Evolutionary conservation across 2,888 invertebrate species (phyloP), one percentile per base, ranked within the genome.

Genomic region (Tetragnatha montana): DNA sequence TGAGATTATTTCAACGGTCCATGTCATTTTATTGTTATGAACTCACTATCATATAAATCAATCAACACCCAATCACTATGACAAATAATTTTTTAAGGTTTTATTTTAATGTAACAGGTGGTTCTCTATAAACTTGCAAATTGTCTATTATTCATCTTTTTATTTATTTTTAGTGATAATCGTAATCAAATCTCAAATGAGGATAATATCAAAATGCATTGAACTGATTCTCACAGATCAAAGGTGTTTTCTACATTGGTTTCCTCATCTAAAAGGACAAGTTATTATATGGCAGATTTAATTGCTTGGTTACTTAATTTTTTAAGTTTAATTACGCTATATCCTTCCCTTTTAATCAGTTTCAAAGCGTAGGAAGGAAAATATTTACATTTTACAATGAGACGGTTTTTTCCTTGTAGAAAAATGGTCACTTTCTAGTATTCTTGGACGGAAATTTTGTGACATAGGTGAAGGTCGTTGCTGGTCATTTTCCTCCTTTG

Each of bases 331-430:
- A 60, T 78, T 22, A 17, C 50, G 19, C 47, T 19, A 3, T 12
- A 60, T 60, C 22, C 21, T 22, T 60, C 60, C 78, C 78, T 78
- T 21, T 60, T 51, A 60, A 22, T 17, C 60, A 22, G 21, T 60
- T 78, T 21, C 60, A 60, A 60, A 10, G 51, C 75, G 17, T 14
- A 21, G 71, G 6, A 50, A 85, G 85, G 85, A 85, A 85, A 85
- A 78, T 50, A 49, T 78, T 76, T 78, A 35, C 69, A 50, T 60
- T 3, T 4, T 12, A 78, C 51, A n/a, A 49, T 68, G 49, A 76
- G 19, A 70, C 70, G 51, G n/a, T n/a, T 51, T 74, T 85, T 85
- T 85, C 85, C 85, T 85, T 70, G 78, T 78, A 22, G 78, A 69
- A 76, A 78, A 78, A 50, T 8, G 71, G 69, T 70, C 68, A 51